Evolutionary conservation across 2,888 invertebrate genomes (phyloP).

Genomic region (Tanypteryx hageni): DNA sequence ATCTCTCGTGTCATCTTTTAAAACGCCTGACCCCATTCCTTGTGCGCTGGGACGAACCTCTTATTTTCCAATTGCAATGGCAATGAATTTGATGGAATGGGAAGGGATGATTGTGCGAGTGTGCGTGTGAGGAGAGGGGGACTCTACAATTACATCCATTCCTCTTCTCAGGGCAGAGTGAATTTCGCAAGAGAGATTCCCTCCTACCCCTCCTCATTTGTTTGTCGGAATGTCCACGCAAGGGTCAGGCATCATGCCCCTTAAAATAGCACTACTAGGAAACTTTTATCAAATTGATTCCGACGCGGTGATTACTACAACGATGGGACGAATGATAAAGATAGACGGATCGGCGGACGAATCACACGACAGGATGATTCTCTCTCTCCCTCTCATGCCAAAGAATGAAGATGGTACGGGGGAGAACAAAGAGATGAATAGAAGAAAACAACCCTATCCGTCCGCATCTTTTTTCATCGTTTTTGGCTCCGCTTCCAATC

Average conservation of each 20-base stretch:
- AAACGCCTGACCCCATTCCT: background rate
- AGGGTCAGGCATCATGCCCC: background rate
- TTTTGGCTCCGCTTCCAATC: slow-evolving; percentile 26
- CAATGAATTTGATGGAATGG: slow-evolving; percentile 11
- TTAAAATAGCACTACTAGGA: too few relatives aligned
- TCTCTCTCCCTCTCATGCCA: background rate
- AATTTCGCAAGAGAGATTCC: background rate
- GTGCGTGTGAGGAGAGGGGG: background rate
- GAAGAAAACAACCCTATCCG: background rate
- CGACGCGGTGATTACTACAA: background rate
- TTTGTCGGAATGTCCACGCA: background rate
- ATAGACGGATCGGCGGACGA: background rate
- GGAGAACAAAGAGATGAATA: background rate
- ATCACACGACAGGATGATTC: background rate
- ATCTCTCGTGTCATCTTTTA: slow-evolving; percentile 12
- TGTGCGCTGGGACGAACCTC: background rate
- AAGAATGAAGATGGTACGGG: background rate
- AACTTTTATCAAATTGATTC: background rate
- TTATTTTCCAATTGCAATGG: slow-evolving; percentile 22
- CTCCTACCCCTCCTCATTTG: background rate
- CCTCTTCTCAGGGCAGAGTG: background rate
- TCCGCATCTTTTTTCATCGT: background rate
- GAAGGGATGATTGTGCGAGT: background rate
- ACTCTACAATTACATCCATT: background rate
- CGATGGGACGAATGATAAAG: slow-evolving; percentile 16